Evolutionary conservation across 2,113 vertebrate species (phyloP), one percentile per base, ranked within the genome.

Genomic region (Polyodon spathula): DNA sequence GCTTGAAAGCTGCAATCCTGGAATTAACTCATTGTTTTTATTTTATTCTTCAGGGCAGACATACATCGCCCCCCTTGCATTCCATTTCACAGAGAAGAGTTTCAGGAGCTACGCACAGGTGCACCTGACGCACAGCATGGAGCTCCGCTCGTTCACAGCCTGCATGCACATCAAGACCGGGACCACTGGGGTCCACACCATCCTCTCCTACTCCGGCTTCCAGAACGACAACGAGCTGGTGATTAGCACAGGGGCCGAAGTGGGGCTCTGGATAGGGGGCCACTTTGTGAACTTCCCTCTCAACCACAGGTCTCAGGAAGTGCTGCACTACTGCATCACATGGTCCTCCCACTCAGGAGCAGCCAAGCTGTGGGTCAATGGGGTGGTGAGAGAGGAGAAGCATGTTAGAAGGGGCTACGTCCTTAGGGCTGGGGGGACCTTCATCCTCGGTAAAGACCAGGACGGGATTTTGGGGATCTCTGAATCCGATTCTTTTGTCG

Each of bases 381-480:
- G 90, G 1, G 73, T 76, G 2, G 77, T 75, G 0, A 82, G 84
- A 3, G 70, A 61, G 40, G 78, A 73, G 14, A 64, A 69, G 51
- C 74, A 80, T 39, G 37, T 90, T 37, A 80, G 58, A 54, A 69
- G 62, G 0, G 82, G 82, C 0, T 87, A 90, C 0, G 62, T 51
- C 0, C 59, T 84, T 62, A 74, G 11, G 61, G 14, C 79, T 0
- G 83, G 86, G 0, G 89, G 90, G 0, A 65, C 61, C 0, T 66
- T 89, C 10, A 59, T 90, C 6, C 73, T 91, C 0, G 92, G 90
- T 0, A 93, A 85, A 57, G 81, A 83, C 57, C 86, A 85, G 67
- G 83, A 90, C 8, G 63, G 78, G 0, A 72, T 85, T 37, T 77
- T 90, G 10, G 88, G 89, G 10, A 77, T 88, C 0, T 82, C 81